These are phyloP conservation scores for Morelia viridis DNA, from an alignment of 2,797 vertebrate genomes.

Conservation along the genomic window DNA sequence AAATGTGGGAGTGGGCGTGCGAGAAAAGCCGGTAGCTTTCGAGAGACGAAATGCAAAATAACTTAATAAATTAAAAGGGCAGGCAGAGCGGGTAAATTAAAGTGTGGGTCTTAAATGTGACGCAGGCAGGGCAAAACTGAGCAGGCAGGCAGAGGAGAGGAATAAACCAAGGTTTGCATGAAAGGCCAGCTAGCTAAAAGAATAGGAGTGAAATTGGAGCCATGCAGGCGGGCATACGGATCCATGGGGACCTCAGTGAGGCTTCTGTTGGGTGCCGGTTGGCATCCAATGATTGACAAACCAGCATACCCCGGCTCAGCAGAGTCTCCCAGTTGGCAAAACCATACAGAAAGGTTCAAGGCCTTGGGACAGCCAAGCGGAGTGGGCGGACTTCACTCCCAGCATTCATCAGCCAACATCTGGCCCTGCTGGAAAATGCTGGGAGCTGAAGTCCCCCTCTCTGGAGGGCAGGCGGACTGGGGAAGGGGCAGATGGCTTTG, in stretches of 20 bases:
- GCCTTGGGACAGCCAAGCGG: background rate
- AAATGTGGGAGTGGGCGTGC: background rate
- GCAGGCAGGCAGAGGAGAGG: slow-evolving; percentile 78
- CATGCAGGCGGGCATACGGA: background rate
- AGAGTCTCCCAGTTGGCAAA: background rate
- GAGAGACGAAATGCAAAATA: slow-evolving; percentile 39
- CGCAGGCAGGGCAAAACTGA: slow-evolving; percentile 78
- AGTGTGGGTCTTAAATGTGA: background rate
- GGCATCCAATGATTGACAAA: background rate
- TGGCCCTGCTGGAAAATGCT: background rate
- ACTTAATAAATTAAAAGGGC: slow-evolving; percentile 55
- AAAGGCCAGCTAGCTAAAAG: slow-evolving; percentile 45
- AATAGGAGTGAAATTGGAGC: background rate
- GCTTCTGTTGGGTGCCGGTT: background rate
- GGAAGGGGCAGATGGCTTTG: background rate
- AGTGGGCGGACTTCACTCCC: background rate
- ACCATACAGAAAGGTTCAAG: background rate
- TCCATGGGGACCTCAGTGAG: background rate
- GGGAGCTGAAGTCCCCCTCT: background rate
- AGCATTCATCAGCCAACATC: background rate
- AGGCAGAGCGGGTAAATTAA: slow-evolving; percentile 27
- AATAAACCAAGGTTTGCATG: slow-evolving; percentile 42
- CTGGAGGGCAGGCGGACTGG: no score
- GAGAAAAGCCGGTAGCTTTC: slow-evolving; percentile 47
- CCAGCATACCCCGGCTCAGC: background rate